Evolutionary conservation across 2,888 invertebrate genomes (phyloP).

Genomic region (Epinotia nisella): DNA sequence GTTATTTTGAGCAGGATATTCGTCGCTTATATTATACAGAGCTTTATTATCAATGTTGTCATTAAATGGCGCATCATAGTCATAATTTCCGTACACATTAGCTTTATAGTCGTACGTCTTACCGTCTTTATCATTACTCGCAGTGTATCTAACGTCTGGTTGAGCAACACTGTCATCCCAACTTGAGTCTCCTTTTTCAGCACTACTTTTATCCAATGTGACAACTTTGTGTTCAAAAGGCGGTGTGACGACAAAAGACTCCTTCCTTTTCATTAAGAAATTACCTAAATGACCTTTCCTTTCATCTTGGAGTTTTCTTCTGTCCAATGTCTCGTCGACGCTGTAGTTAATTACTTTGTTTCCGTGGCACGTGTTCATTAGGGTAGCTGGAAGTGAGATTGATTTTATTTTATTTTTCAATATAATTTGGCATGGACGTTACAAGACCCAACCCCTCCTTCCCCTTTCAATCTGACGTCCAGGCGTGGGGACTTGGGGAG

Average conservation of each 20-base stretch:
- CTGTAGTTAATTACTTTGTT: neutral
- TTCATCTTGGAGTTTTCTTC: neutral
- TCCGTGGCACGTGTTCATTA: neutral
- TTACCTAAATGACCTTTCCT: neutral
- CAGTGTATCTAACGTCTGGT: neutral
- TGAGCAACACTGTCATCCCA: neutral
- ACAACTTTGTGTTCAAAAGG: constrained; percentile 1
- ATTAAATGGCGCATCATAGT: neutral
- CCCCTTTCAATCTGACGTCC: too few relatives aligned
- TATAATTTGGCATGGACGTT: too few relatives aligned
- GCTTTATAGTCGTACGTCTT: neutral
- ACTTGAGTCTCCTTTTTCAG: neutral
- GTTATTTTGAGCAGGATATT: neutral
- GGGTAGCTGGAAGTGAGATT: neutral
- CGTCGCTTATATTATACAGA: neutral
- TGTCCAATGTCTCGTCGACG: neutral
- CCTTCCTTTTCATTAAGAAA: constrained; percentile 2
- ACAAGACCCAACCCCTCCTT: too few relatives aligned
- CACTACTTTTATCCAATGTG: neutral
- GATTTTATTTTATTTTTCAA: neutral
- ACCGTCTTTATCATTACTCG: neutral
- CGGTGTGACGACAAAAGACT: constrained; percentile 2
- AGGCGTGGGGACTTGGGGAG: too few relatives aligned
- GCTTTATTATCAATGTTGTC: neutral
- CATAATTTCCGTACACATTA: neutral